Base-by-base conservation (phyloP, 2,797 vertebrate species). In the Cyprinodon diabolis region DNA sequence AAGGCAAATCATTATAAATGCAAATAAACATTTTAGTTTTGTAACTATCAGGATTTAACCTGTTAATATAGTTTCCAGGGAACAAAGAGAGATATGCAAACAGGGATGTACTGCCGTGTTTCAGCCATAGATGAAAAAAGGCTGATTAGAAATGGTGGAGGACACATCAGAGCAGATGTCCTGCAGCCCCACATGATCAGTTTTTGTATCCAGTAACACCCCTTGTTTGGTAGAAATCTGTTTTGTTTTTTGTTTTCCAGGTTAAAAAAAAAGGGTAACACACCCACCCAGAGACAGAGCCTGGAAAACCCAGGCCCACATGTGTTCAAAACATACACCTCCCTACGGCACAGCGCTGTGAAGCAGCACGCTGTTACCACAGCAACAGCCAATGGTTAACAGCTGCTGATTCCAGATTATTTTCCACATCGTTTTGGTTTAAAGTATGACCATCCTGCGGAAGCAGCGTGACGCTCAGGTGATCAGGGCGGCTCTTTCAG, bases 351-450 rank as follows among this genome's bases (percentile, higher is more conserved):
- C 49, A 51, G 4, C 60, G 78, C 77, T 89, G 91, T 91, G 88
- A 92, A 93, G 91, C 85, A 88, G 80, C 77, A 79, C 12, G n/a
- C 69, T 7, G 91, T 95, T 90, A 88, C 94, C 93, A 78, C 80
- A 84, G 93, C 57, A 67, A 96, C 88, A 71, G 85, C 85, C 95
- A 95, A 96, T 92, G 79, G 71, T 82, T 94, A 93, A 93, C 95
- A 96, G 84, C 91, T 74, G 76, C 86, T 89, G 87, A 92, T 91
- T 82, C 85, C 76, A 52, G 69, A 63, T 71, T n/a, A 21, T 69
- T 68, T 72, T 52, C 23, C 23, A 58, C 79, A 82, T 80, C 71
- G 76, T 66, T 71, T 74, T 81, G 52, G 58, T 80, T 83, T 73
- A 63, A 80, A 85, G 76, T 77, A 66, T 71, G 74, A 71, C 69